Evolutionary conservation across 2,113 vertebrate species (phyloP), one percentile per base, ranked within the genome.

Genomic region (Megaceryle torquata): DNA sequence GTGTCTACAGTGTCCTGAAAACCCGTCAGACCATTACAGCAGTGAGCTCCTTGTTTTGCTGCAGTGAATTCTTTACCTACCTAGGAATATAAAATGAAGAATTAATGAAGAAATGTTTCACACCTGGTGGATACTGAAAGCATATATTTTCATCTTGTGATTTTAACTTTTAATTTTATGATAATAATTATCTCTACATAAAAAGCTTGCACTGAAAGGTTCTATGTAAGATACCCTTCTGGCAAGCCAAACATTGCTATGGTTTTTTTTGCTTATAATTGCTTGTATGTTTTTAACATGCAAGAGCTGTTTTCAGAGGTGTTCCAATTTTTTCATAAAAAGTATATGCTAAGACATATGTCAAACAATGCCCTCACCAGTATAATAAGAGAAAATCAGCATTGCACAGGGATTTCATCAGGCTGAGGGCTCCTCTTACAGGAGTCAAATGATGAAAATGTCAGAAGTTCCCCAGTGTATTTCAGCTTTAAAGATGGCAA

Each of bases 401-500:
- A 22, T 31, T 75, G 68, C 50, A 89, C 10, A 95, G 71, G 60
- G 78, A 95, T 86, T 97, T 97, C 54, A 95, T 88, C 88, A 89
- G 50, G 71, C 39, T 71, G 56, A 90, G 53, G 70, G 37, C 29
- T 97, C 33, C 70, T 93, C 74, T 92, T 95, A 57, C 51, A 94
- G 74, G 82, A 97, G 61, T 88, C 79, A 93, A 97, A 86, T 86
- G 25, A 56, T 95, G 92, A 86, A 97, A 97, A 96, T 56, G 18
- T 91, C 81, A 93, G 39, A 95, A 93, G 54, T 33, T 92, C 61
- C 50, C 17, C 9, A 74, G 33, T 72, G 89, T 69, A 54, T 53
- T 91, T 96, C 51, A 94, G 82, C 41, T 76, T 90, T 16, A 91
- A 94, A 96, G 94, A 89, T 2, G 90, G 48, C 67, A 97, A 90